Percentiles rank a stretch among this genome's conserved stretches.
Evolutionary conservation across 2,797 vertebrate genomes (phyloP).

Genomic region (Xenopus petersii): DNA sequence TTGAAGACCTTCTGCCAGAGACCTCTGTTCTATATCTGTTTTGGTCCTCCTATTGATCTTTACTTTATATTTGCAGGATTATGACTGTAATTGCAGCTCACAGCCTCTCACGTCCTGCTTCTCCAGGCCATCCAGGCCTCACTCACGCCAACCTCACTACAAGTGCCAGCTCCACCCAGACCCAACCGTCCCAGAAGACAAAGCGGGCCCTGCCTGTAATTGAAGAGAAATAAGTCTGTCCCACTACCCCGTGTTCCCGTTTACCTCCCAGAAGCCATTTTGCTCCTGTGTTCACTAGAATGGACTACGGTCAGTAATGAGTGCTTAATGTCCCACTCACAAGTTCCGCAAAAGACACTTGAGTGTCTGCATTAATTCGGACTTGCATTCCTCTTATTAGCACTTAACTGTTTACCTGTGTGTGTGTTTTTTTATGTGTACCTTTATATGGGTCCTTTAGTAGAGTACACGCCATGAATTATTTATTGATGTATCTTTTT

Average conservation of each 20-base stretch:
- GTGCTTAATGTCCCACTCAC: not conserved
- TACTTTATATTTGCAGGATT: conserved; percentile 73
- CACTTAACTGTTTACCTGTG: not conserved
- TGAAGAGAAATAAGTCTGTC: conserved; percentile 37
- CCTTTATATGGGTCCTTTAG: not conserved
- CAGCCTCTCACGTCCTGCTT: conserved; percentile 87
- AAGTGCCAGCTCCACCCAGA: conserved; percentile 89
- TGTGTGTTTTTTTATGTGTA: not conserved
- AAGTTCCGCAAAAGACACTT: not conserved
- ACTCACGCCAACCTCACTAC: conserved; percentile 76
- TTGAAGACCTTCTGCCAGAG: too few species aligned
- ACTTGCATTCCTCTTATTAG: not conserved
- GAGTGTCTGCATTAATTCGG: not conserved
- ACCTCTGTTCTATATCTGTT: too few species aligned
- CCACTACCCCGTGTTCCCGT: not conserved
- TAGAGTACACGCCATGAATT: not conserved
- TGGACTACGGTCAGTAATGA: not conserved
- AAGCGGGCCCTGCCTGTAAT: conserved; percentile 70
- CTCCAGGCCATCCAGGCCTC: conserved; percentile 75
- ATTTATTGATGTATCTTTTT: not conserved
- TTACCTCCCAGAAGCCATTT: not conserved
- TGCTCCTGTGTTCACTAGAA: not conserved
- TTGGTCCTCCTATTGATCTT: not conserved
- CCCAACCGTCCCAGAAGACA: conserved; percentile 73
- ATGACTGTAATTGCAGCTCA: conserved; percentile 84